Percentiles rank a stretch among this genome's conserved stretches.
Conservation (phyloP, 2,113 vertebrate genomes). For the Bufo gargarizans region DNA sequence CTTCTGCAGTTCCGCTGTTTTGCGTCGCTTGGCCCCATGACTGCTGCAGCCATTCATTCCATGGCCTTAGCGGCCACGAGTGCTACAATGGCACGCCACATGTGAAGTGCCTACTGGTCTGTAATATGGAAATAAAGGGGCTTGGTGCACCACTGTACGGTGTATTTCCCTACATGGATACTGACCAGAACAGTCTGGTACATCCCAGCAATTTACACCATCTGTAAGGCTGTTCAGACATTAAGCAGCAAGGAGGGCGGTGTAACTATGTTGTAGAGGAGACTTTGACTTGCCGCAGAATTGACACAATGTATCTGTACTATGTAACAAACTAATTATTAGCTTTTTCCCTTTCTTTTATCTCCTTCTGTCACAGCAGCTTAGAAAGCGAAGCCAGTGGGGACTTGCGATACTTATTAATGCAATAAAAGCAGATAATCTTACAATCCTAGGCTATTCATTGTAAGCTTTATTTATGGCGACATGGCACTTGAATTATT, state of each 20-base stretch:
- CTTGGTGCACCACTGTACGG: background rate
- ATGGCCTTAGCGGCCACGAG: too few species aligned
- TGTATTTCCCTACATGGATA: background rate
- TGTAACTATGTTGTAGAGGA: background rate
- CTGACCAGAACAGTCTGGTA: background rate
- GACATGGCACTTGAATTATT: conserved; percentile 43
- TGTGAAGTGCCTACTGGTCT: background rate
- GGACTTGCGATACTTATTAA: conserved; percentile 55
- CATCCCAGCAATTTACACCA: background rate
- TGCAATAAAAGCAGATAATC: conserved; percentile 52
- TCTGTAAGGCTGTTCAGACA: background rate
- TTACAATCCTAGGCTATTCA: conserved; percentile 47
- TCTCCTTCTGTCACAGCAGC: conserved; percentile 51
- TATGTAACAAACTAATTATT: conserved; percentile 57
- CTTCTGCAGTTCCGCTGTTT: too few species aligned
- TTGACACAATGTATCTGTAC: conserved; percentile 39
- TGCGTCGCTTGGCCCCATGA: too few species aligned
- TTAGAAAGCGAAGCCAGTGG: conserved; percentile 51
- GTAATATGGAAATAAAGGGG: background rate
- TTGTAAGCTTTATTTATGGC: conserved; percentile 50
- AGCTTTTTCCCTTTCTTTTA: conserved; percentile 50
- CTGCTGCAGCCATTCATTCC: too few species aligned
- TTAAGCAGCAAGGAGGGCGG: conserved; percentile 11
- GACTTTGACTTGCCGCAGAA: conserved; percentile 21
- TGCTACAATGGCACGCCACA: too few species aligned